phyloP scores from a whole-genome alignment of 1,140 invertebrate genomes.

The Matsumurasca onukii region DNA sequence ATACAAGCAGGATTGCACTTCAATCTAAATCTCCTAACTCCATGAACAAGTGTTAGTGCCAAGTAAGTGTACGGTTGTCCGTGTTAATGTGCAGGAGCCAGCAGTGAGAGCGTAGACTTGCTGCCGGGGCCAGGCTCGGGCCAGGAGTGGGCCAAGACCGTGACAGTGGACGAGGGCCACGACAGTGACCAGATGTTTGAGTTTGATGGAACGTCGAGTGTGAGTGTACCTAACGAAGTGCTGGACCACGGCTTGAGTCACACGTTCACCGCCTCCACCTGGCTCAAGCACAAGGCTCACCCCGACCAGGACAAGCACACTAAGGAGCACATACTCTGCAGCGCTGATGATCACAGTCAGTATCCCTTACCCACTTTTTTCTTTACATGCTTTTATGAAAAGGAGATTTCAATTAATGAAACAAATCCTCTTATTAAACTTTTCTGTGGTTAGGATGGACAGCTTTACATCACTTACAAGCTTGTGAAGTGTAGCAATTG shows the following conservation, averaged over 20 bases:
- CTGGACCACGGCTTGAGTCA: slow-evolving; percentile 72
- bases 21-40: too few relatives aligned
- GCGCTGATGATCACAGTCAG: slow-evolving; percentile 94
- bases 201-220: slow-evolving; percentile 89
- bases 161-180: slow-evolving; percentile 85
- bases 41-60: too few relatives aligned
- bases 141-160: slow-evolving; percentile 80
- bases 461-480: too few relatives aligned
- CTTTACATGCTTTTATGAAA: too few relatives aligned
- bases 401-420: too few relatives aligned
- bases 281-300: slow-evolving; percentile 84
- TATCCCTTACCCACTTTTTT: too few relatives aligned
- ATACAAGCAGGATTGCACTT: too few relatives aligned
- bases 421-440: too few relatives aligned
- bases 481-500: too few relatives aligned
- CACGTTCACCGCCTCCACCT: slow-evolving; percentile 87
- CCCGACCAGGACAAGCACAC: slow-evolving; percentile 76
- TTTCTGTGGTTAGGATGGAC: too few relatives aligned
- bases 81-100: slow-evolving; percentile 69
- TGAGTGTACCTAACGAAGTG: slow-evolving; percentile 75
- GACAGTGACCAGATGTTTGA: slow-evolving; percentile 91
- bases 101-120: slow-evolving; percentile 71
- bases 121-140: slow-evolving; percentile 80
- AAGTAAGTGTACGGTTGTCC: too few relatives aligned
- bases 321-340: slow-evolving; percentile 95